phyloP scores from a whole-genome alignment of 2,113 vertebrate species.

The Peucedramus taeniatus region DNA sequence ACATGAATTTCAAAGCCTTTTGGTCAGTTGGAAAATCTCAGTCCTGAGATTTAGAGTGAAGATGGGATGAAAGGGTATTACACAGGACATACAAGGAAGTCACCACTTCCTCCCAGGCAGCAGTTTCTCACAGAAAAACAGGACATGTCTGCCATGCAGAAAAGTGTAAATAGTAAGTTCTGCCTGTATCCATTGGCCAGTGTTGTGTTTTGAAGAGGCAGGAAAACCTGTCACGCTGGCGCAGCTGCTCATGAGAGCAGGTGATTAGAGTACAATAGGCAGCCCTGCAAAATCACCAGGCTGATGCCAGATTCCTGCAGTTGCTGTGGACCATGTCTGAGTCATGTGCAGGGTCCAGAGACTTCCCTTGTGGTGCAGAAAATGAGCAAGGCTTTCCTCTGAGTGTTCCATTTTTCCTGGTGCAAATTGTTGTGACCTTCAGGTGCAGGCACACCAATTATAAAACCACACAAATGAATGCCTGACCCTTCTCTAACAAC shows the following conservation, averaged over 20 bases:
- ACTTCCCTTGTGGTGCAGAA: conserved; percentile 1
- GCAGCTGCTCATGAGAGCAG: neutral
- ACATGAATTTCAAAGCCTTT: neutral
- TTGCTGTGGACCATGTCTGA: neutral
- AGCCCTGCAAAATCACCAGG: neutral
- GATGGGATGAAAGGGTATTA: neutral
- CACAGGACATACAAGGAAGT: neutral
- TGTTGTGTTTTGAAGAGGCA: neutral
- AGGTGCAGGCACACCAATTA: conserved; percentile 30
- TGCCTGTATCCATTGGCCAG: neutral
- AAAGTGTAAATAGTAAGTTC: neutral
- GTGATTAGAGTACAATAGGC: conserved; percentile 14
- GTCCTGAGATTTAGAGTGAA: neutral
- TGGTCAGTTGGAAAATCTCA: neutral
- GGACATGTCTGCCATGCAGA: neutral
- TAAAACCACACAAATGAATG: conserved; percentile 27
- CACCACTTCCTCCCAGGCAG: neutral
- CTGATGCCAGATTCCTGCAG: conserved; percentile 19
- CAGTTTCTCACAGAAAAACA: conserved; percentile 6
- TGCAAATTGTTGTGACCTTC: conserved; percentile 33
- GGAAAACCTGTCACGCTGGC: conserved; percentile 8
- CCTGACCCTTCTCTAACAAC: conserved; percentile 35
- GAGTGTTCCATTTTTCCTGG: conserved; percentile 1
- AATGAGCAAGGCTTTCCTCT: conserved; percentile 11
- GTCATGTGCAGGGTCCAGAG: conserved; percentile 19